phyloP scores from a whole-genome alignment of 2,797 vertebrate species.

The Loris lydekkerianus region DNA sequence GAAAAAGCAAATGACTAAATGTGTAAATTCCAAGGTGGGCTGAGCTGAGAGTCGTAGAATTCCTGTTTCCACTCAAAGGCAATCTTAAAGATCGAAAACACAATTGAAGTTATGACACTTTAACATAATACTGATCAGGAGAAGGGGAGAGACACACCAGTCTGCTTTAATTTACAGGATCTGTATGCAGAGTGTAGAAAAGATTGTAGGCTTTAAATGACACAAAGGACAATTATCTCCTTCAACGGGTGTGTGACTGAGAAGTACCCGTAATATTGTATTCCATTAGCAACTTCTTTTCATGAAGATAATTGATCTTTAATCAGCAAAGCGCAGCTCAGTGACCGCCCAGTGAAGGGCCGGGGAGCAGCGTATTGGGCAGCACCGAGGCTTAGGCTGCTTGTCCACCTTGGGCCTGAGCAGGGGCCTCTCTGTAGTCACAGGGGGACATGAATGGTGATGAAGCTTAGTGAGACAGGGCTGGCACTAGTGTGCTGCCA shows the following conservation, averaged over 20 bases:
- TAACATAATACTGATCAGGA: constrained; percentile 38
- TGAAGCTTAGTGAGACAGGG: background rate
- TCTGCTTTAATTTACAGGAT: constrained; percentile 4
- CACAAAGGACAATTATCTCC: constrained; percentile 6
- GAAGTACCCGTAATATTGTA: constrained; percentile 61
- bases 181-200: background rate
- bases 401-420: background rate
- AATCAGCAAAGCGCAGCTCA: background rate
- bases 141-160: background rate
- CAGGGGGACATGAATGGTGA: background rate
- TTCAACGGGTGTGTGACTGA: constrained; percentile 1
- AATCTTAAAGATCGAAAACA: constrained; percentile 19
- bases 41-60: background rate
- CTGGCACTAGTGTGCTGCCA: background rate
- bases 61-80: constrained; percentile 37
- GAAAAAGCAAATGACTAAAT: constrained; percentile 29
- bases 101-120: background rate
- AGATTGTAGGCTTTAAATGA: constrained; percentile 26
- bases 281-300: background rate
- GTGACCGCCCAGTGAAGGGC: background rate
- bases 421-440: background rate
- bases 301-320: constrained; percentile 39
- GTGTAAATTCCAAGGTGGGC: background rate
- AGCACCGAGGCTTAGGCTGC: background rate
- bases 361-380: background rate